Conservation (phyloP, 2,797 vertebrate genomes). For the Acanthurus leucopareius region DNA sequence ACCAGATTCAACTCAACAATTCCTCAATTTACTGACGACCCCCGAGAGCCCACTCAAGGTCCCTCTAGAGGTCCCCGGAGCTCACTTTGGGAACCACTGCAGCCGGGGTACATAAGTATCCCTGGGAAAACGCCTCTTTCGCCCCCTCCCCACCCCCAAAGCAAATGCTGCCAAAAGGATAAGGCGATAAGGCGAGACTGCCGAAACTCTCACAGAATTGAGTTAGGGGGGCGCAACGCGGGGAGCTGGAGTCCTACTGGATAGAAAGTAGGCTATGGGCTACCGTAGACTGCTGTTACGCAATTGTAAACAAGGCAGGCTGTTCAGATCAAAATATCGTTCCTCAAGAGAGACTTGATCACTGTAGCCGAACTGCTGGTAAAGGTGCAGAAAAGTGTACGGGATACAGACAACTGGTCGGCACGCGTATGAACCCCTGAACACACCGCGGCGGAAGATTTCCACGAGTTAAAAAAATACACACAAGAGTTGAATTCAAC, state of each 20-base stretch:
- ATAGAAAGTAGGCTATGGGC: slow-evolving; percentile 48
- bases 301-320: slow-evolving; percentile 64
- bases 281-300: slow-evolving; percentile 60
- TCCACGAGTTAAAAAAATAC: slow-evolving; percentile 18
- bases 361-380: neutral
- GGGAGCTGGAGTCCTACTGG: slow-evolving; percentile 33
- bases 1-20: neutral
- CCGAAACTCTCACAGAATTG: slow-evolving; percentile 64
- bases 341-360: neutral
- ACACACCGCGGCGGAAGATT: slow-evolving; percentile 41
- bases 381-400: slow-evolving; percentile 25
- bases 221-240: slow-evolving; percentile 17
- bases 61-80: slow-evolving; percentile 21
- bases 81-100: slow-evolving; percentile 54
- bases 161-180: slow-evolving; percentile 71
- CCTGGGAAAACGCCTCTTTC: slow-evolving; percentile 68
- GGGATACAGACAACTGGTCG: neutral
- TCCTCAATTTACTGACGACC: slow-evolving; percentile 13
- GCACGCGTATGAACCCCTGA: slow-evolving; percentile 21
- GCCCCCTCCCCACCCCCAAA: slow-evolving; percentile 50
- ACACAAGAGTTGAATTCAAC: slow-evolving; percentile 3
- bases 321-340: slow-evolving; percentile 33
- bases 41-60: slow-evolving; percentile 33
- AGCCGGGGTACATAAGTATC: slow-evolving; percentile 38
- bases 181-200: slow-evolving; percentile 69